A percentile compares a stretch with the other conserved stretches of the same genome.
These are phyloP conservation scores for Oryzias celebensis DNA, from an alignment of 2,113 vertebrate species.

Conservation along the genomic window DNA sequence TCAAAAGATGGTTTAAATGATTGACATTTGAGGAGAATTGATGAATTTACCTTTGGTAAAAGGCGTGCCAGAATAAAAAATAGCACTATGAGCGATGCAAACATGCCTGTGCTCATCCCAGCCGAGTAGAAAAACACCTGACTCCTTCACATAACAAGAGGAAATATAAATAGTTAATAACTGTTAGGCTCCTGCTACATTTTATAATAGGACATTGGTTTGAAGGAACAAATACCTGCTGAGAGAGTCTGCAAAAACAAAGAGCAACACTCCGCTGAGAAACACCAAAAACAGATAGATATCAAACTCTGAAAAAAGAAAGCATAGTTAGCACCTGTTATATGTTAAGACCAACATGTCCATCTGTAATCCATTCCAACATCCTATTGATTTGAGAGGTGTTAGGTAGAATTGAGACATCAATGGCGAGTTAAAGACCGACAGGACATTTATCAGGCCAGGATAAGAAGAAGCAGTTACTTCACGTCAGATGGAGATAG, in stretches of 20 bases:
- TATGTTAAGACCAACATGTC: background rate
- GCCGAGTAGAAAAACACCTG: slow-evolving; percentile 91
- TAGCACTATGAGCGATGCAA: slow-evolving; percentile 91
- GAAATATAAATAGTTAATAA: background rate
- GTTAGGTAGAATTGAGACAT: too few species aligned
- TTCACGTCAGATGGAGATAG: too few species aligned
- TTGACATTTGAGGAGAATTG: background rate
- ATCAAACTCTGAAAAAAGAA: slow-evolving; percentile 84
- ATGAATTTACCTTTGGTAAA: slow-evolving; percentile 86
- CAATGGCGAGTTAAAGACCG: too few species aligned
- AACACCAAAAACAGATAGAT: slow-evolving; percentile 87
- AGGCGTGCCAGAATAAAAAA: slow-evolving; percentile 87
- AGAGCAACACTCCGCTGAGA: slow-evolving; percentile 84
- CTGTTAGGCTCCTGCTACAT: background rate
- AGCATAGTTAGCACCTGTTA: background rate
- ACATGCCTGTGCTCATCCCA: slow-evolving; percentile 88
- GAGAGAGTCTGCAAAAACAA: slow-evolving; percentile 86
- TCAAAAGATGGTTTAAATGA: background rate
- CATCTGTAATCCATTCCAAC: too few species aligned
- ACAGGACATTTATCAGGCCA: too few species aligned
- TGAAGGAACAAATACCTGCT: slow-evolving; percentile 82
- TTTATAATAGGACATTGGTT: background rate
- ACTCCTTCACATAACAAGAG: slow-evolving; percentile 79
- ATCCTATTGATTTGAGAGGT: too few species aligned
- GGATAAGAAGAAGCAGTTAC: too few species aligned